Base-by-base conservation (phyloP, 1,140 invertebrate species). In the Drosophila kikkawai region DNA sequence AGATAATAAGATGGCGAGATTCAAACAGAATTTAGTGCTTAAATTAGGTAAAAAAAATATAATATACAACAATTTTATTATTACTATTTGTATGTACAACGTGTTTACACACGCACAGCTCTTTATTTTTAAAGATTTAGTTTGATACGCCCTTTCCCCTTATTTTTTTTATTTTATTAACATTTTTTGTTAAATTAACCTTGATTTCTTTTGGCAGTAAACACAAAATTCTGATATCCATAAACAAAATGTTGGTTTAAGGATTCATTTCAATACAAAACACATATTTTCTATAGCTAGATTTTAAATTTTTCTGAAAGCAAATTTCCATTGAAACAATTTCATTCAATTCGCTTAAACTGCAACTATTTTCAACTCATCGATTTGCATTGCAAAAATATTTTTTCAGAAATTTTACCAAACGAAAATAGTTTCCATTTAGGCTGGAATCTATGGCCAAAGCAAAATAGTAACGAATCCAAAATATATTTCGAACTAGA, bases 381-480 rank as follows among this genome's bases (percentile, higher is more conserved):
- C 57, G 41, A 63, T 64, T 61, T 64, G 41, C 32, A 37, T 44
- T 22, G 39, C 29, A 32, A 34, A 53, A 29, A 47, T 44, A 48
- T 58, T 51, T 48, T 47, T 65, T 22, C 13, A 1, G 17, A 41
- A 41, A 64, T 42, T 19, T 37, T 12, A 7, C 36, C 45, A 7
- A 68, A 51, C 22, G 59, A 32, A 68, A 76, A 76, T 76, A 76
- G 47, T 76, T 76, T 53, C 11, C 26, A 76, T 67, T 76, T 66
- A 36, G 61, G 53, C 61, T 6, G 45, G 42, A 64, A 64, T 45
- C 42, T 37, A 66, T 55, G 26, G 15, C 29, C 53, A 32, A 61
- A 53, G 64, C 80, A 76, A 80, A 79, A 68, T 68, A 34, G 75
- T 69, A 68, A 65, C 29, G 48, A 61, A 79, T 58, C 48, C 34